Base-by-base conservation (phyloP, 2,113 vertebrate genomes). In the Phalacrocorax aristotelis region DNA sequence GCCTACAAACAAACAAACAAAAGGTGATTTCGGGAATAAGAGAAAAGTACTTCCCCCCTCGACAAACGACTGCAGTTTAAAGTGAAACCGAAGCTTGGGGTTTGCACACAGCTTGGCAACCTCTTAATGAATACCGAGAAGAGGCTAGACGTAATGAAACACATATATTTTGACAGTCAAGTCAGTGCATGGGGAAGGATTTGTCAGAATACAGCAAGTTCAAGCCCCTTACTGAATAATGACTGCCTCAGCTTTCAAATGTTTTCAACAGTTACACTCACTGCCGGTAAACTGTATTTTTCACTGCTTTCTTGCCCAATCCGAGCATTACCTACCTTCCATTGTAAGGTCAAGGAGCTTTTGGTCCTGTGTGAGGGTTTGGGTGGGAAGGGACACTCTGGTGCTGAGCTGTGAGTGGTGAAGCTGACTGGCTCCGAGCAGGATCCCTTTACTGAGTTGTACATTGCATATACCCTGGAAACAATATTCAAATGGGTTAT, bases 291-390 rank as follows among this genome's bases (percentile, higher is more conserved):
- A 68, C 42, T 32, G 9, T 30, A 12, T 46, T 88, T 91, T 55
- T 5, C 90, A 20, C 42, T 30, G 44, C 29, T 75, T 72, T 79
- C n/a, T 52, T 29, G 6, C 61, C 34, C 25, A 0, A 57, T 8
- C 32, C 23, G 18, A 85, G 87, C 3, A 15, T 42, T 80, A 95
- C 98, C 88, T 98, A 99, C 99, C 99, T 99, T 99, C 99, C 99
- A 99, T 75, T 99, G 99, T 93, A 99, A 96, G 88, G 99, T 99
- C 49, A 99, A 98, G 74, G 99, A 99, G 97, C 98, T 99, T 98
- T 99, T 99, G 97, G 98, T 99, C 97, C 99, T 99, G 90, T 99
- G 98, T 0, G 99, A 98, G 88, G 99, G 97, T 97, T 99, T 99
- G 11, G 99, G 99, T 81, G 99, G 97, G 87, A 98, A 98, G 44